Percentiles rank a stretch among this genome's conserved stretches.
Conservation (phyloP, 2,888 invertebrate genomes). For the Athalia cordata region DNA sequence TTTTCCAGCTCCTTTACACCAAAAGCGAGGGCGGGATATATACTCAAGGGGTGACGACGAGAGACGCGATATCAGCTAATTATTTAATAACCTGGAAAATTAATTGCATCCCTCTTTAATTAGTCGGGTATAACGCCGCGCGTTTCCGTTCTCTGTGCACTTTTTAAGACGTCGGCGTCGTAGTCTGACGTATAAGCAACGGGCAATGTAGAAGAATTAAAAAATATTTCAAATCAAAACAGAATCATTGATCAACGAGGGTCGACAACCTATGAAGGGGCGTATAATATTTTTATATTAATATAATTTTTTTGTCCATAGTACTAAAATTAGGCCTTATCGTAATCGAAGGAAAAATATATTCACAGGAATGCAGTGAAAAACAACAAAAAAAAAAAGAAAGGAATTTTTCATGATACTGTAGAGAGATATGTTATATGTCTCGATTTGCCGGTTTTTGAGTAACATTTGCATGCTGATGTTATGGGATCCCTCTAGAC, state of each 20-base stretch:
- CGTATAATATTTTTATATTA: too few species aligned
- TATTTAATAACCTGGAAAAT: constrained; percentile 70
- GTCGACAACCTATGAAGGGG: too few species aligned
- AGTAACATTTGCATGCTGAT: constrained; percentile 46
- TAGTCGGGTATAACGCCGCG: constrained; percentile 49
- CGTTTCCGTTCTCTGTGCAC: background rate
- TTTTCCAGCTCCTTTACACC: background rate
- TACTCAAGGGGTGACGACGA: constrained; percentile 47
- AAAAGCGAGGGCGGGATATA: background rate
- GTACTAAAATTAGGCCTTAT: too few species aligned
- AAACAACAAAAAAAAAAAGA: background rate
- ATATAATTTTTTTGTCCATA: too few species aligned
- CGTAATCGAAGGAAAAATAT: too few species aligned
- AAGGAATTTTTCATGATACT: constrained; percentile 22
- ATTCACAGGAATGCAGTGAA: background rate
- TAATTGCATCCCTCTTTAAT: constrained; percentile 65
- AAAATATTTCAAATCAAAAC: background rate
- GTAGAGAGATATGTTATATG: constrained; percentile 11
- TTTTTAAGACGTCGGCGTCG: constrained; percentile 25
- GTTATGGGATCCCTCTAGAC: constrained; percentile 39
- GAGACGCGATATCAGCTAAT: constrained; percentile 64
- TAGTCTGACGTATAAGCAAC: background rate
- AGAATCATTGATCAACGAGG: too few species aligned
- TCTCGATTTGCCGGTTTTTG: constrained; percentile 39
- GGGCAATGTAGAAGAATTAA: background rate